A percentile compares a stretch with the other conserved stretches of the same genome.
These are phyloP conservation scores for Mnemiopsis leidyi DNA, from an alignment of 37 sponge, comb jelly and placozoan species.

Conservation along the genomic window DNA sequence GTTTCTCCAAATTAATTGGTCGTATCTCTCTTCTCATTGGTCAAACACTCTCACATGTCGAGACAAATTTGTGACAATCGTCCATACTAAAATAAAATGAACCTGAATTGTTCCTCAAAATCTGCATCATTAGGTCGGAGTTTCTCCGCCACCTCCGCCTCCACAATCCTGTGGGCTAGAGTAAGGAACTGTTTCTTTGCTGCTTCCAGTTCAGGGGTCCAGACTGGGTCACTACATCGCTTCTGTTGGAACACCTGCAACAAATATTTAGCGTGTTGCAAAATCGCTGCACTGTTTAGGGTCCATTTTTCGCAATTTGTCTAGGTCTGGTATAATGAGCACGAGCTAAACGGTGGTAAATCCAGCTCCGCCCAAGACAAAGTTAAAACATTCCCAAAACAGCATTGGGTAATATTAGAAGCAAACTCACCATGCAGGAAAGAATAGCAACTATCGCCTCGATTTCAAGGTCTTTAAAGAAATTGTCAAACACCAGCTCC, in stretches of 20 bases:
- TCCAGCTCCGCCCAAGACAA: too few species aligned
- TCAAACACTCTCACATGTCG: too few species aligned
- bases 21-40: too few species aligned
- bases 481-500: slow-evolving; percentile 87
- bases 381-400: not conserved
- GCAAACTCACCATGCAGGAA: slow-evolving; percentile 76
- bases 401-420: not conserved
- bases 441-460: slow-evolving; percentile 88
- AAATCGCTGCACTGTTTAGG: not conserved
- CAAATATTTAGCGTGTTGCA: not conserved
- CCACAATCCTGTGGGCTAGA: slow-evolving; percentile 65
- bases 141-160: slow-evolving; percentile 72
- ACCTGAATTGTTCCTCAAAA: slow-evolving; percentile 69
- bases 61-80: too few species aligned
- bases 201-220: slow-evolving; percentile 71
- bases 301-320: too few species aligned
- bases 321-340: too few species aligned
- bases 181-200: slow-evolving; percentile 25
- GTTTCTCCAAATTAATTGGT: too few species aligned
- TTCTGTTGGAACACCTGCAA: slow-evolving; percentile 69
- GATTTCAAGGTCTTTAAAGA: slow-evolving; percentile 71
- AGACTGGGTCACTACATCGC: slow-evolving; percentile 79
- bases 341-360: too few species aligned
- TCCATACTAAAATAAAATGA: too few species aligned
- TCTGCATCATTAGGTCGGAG: slow-evolving; percentile 71